These are phyloP conservation scores for Tenualosa thibaudeaui DNA, from an alignment of 2,797 vertebrate genomes.

Conservation along the genomic window DNA sequence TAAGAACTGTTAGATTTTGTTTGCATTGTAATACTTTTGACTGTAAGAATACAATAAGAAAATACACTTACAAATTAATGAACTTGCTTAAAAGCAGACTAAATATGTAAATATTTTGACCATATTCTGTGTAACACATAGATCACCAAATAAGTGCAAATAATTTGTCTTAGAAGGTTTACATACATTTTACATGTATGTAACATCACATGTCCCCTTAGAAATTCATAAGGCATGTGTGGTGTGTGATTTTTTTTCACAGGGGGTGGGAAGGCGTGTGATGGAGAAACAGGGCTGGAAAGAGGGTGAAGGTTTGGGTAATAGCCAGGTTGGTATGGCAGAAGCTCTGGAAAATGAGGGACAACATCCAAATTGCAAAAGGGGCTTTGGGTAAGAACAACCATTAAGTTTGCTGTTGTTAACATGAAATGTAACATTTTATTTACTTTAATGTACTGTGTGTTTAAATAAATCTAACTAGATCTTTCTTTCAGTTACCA, in stretches of 20 bases:
- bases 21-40: neutral
- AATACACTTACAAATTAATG: neutral
- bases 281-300: conserved; percentile 96
- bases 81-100: too few relatives aligned
- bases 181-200: too few relatives aligned
- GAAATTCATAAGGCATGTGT: neutral
- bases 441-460: neutral
- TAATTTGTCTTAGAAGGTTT: neutral
- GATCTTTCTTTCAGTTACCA: conserved; percentile 81
- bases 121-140: neutral
- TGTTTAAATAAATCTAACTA: neutral
- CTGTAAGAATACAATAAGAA: neutral
- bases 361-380: conserved; percentile 91
- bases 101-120: too few relatives aligned
- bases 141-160: neutral
- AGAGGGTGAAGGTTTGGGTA: conserved; percentile 88
- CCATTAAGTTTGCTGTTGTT: neutral
- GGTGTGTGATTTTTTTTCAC: neutral
- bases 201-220: too few relatives aligned
- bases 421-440: neutral
- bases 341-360: conserved; percentile 90
- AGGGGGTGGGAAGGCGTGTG: conserved; percentile 91
- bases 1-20: neutral
- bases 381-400: conserved; percentile 88
- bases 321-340: conserved; percentile 79